Evolutionary conservation across 2,113 vertebrate species (phyloP).

Genomic region (Lepisosteus oculatus): DNA sequence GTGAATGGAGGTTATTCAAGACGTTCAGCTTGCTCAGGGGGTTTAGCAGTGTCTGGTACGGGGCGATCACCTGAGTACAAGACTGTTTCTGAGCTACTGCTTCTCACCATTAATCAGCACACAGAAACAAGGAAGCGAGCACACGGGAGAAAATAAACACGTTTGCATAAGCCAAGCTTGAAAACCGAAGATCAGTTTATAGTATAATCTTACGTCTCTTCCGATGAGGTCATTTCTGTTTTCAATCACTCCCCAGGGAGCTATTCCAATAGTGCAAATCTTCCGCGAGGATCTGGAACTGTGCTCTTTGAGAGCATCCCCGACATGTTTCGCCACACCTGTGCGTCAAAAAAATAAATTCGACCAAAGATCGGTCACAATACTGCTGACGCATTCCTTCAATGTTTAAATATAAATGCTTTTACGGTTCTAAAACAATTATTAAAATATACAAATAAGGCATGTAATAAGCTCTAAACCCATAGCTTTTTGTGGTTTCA

Average conservation of each 20-base stretch:
- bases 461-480: too few relatives aligned
- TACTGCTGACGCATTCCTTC: too few relatives aligned
- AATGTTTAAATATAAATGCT: too few relatives aligned
- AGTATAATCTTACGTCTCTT: conserved; percentile 82
- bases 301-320: conserved; percentile 94
- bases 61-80: conserved; percentile 81
- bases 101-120: neutral
- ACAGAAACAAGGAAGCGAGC: neutral
- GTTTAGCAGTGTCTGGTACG: conserved; percentile 95
- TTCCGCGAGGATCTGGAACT: conserved; percentile 92
- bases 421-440: too few relatives aligned
- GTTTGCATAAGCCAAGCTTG: too few relatives aligned
- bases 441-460: too few relatives aligned
- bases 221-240: conserved; percentile 96
- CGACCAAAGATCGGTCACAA: too few relatives aligned
- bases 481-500: too few relatives aligned
- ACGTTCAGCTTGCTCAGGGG: conserved; percentile 96
- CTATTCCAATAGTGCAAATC: conserved; percentile 96
- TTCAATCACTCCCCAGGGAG: conserved; percentile 97
- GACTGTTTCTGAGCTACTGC: neutral
- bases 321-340: conserved; percentile 98
- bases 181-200: too few relatives aligned
- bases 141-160: conserved; percentile 10
- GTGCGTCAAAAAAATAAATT: conserved; percentile 8
- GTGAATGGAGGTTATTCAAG: conserved; percentile 94